Evolutionary conservation across 2,113 vertebrate species (phyloP).

Genomic region (Rhabdomys dilectus): DNA sequence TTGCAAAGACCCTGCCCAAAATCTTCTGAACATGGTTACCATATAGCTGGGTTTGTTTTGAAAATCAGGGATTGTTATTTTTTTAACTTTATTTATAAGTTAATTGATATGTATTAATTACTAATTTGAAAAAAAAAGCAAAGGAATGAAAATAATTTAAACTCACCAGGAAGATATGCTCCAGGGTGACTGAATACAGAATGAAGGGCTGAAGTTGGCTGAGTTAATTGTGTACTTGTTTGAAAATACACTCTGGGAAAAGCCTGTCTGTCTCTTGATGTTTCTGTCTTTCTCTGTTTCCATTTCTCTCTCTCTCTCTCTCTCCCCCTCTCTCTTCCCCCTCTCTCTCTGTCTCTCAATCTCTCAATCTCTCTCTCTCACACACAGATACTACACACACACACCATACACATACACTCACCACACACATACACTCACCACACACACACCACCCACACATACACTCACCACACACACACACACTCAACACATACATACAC

Average conservation of each 20-base stretch:
- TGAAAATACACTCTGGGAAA: background rate
- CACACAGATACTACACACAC: no score
- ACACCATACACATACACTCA: no score
- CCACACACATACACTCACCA: no score
- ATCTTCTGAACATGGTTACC: background rate
- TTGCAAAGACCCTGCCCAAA: background rate
- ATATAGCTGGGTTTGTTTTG: background rate
- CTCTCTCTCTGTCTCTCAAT: background rate
- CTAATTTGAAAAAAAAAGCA: background rate
- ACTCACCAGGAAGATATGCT: background rate
- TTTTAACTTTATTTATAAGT: background rate
- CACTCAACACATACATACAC: no score
- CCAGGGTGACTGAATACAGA: background rate
- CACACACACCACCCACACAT: no score
- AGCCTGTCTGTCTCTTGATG: background rate
- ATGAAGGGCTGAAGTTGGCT: background rate
- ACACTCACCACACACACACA: no score
- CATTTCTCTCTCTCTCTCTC: background rate
- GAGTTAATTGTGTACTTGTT: background rate
- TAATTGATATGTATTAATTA: background rate
- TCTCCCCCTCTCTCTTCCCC: background rate
- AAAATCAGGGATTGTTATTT: background rate
- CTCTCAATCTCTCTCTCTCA: no score
- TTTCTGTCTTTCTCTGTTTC: background rate
- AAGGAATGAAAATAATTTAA: background rate